These are phyloP conservation scores for Drosophila recens DNA, from an alignment of 2,888 invertebrate species.

Conservation along the genomic window DNA sequence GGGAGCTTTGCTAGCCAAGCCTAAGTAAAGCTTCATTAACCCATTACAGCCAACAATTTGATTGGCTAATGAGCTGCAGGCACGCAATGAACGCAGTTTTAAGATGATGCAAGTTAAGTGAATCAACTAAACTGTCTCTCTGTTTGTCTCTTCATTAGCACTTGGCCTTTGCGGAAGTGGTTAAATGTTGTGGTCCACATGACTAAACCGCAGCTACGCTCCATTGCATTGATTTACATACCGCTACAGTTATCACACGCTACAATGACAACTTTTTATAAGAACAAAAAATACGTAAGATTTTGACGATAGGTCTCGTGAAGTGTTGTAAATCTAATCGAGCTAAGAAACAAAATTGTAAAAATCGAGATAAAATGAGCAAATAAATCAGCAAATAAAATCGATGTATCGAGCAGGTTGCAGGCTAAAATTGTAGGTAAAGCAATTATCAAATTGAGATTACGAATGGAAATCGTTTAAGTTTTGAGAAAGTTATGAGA, in stretches of 20 bases:
- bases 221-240: conserved; percentile 67
- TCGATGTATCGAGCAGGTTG: too few species aligned
- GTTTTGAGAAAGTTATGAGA: too few species aligned
- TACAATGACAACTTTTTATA: background rate
- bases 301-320: too few species aligned
- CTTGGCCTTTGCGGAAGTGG: conserved; percentile 73
- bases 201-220: conserved; percentile 77
- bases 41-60: conserved; percentile 51
- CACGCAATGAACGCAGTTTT: conserved; percentile 58
- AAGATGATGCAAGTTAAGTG: conserved; percentile 47
- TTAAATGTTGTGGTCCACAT: conserved; percentile 68
- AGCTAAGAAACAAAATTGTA: too few species aligned
- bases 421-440: too few species aligned
- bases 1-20: conserved; percentile 17
- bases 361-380: too few species aligned
- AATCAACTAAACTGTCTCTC: conserved; percentile 14
- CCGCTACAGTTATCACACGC: conserved; percentile 46
- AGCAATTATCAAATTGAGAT: too few species aligned
- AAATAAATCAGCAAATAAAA: too few species aligned
- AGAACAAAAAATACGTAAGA: too few species aligned
- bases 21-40: conserved; percentile 64
- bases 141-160: conserved; percentile 46
- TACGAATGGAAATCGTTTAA: too few species aligned
- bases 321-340: too few species aligned
- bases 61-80: conserved; percentile 58